Percentiles rank a stretch among this genome's conserved stretches.
These are phyloP conservation scores for Montipora efflorescens DNA, from an alignment of 64 coral and sea anemone species.

Conservation along the genomic window DNA sequence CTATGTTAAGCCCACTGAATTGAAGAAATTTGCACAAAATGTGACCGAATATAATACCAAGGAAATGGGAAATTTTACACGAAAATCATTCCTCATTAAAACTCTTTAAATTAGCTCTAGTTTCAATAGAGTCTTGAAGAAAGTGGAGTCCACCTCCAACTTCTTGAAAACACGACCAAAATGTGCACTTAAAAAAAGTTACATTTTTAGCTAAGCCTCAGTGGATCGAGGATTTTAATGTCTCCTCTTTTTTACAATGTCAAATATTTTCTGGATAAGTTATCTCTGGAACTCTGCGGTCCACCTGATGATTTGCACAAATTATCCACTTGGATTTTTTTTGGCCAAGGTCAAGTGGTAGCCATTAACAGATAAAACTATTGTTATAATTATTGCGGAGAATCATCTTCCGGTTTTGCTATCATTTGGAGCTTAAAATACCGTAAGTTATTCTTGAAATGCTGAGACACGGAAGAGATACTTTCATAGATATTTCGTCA, in stretches of 20 bases:
- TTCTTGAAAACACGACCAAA: no score
- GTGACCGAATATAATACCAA: no score
- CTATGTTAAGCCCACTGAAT: no score
- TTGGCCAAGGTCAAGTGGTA: constrained; percentile 5
- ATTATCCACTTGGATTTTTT: not conserved
- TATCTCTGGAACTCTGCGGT: constrained; percentile 1
- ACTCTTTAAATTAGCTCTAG: no score
- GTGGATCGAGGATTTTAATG: not conserved
- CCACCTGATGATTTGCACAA: not conserved
- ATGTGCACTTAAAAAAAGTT: no score
- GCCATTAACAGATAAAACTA: not conserved
- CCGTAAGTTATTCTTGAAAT: not conserved
- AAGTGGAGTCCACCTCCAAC: no score
- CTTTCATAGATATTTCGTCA: no score
- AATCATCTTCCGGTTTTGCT: not conserved
- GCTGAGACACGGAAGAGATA: no score
- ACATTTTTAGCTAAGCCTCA: not conserved
- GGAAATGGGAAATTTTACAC: no score
- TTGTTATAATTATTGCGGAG: not conserved
- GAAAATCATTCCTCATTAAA: no score
- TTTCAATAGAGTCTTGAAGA: no score
- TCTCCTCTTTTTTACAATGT: not conserved
- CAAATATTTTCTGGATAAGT: not conserved
- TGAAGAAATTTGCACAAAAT: no score
- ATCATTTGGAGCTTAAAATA: not conserved